Evolutionary conservation across 1,140 invertebrate species (phyloP).

Genomic region (Zaprionus inermis): DNA sequence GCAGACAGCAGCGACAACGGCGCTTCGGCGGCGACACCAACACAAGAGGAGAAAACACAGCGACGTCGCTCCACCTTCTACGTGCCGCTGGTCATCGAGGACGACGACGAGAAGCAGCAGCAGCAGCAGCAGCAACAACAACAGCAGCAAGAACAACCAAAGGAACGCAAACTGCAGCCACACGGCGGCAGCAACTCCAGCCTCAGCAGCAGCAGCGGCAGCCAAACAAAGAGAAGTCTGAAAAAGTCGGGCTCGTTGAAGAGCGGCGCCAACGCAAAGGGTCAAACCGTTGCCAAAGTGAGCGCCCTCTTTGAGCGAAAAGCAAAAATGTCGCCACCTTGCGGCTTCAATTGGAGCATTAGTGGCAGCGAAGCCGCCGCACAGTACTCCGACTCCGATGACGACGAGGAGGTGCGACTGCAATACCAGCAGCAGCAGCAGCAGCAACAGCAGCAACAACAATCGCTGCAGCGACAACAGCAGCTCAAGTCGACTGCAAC

Average conservation of each 20-base stretch:
- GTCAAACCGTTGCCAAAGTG: constrained; percentile 50
- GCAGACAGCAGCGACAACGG: constrained; percentile 58
- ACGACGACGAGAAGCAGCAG: constrained; percentile 61
- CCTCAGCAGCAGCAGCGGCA: constrained; percentile 55
- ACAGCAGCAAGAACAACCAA: constrained; percentile 17
- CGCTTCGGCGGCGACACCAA: constrained; percentile 42
- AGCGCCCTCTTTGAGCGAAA: constrained; percentile 67
- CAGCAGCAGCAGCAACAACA: constrained; percentile 23
- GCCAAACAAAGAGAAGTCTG: neutral
- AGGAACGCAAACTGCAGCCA: constrained; percentile 20
- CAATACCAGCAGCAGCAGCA: constrained; percentile 37
- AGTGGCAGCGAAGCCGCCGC: constrained; percentile 61
- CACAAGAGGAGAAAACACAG: constrained; percentile 74
- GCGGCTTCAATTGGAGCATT: constrained; percentile 83
- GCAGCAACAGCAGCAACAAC: constrained; percentile 45
- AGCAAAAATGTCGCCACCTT: constrained; percentile 74
- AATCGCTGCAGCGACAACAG: constrained; percentile 49
- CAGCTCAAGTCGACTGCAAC: constrained; percentile 45
- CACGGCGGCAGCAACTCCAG: constrained; percentile 49
- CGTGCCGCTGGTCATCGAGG: constrained; percentile 85
- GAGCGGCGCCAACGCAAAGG: constrained; percentile 22
- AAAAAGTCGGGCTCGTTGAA: constrained; percentile 63
- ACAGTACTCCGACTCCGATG: constrained; percentile 67
- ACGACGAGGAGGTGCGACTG: constrained; percentile 57
- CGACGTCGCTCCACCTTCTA: constrained; percentile 87